Percentiles rank a stretch among this genome's conserved stretches.
Evolutionary conservation across 2,113 vertebrate species (phyloP).

Genomic region (Phylloscopus trochiloides): DNA sequence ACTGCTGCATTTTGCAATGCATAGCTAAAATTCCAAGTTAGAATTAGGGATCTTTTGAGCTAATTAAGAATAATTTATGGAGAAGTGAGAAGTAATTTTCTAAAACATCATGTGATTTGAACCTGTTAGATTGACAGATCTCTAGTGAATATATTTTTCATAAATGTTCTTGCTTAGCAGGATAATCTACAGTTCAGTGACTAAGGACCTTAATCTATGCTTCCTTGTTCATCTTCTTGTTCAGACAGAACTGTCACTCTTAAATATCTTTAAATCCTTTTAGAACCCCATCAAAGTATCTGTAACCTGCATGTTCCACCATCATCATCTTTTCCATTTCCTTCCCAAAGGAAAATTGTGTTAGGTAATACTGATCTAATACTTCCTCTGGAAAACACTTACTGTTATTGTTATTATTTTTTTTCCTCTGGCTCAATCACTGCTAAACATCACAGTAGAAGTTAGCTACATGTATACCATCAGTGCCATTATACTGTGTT

Average conservation of each 20-base stretch:
- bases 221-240: background rate
- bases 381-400: background rate
- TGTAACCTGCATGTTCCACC: background rate
- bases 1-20: background rate
- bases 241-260: background rate
- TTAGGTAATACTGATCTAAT: background rate
- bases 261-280: constrained; percentile 1
- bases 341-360: background rate
- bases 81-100: background rate
- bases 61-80: background rate
- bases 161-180: background rate
- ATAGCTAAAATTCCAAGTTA: background rate
- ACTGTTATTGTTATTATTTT: background rate
- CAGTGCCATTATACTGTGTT: background rate
- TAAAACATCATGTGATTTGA: background rate
- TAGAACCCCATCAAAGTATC: background rate
- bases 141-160: background rate
- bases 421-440: background rate
- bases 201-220: background rate
- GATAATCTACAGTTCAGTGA: background rate
- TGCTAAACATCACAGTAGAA: background rate
- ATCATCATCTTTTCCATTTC: background rate
- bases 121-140: background rate
- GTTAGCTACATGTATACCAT: background rate
- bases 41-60: background rate